Evolutionary conservation across 2,888 invertebrate species (phyloP), one percentile per base, ranked within the genome.

Genomic region (Allophyes oxyacanthae): DNA sequence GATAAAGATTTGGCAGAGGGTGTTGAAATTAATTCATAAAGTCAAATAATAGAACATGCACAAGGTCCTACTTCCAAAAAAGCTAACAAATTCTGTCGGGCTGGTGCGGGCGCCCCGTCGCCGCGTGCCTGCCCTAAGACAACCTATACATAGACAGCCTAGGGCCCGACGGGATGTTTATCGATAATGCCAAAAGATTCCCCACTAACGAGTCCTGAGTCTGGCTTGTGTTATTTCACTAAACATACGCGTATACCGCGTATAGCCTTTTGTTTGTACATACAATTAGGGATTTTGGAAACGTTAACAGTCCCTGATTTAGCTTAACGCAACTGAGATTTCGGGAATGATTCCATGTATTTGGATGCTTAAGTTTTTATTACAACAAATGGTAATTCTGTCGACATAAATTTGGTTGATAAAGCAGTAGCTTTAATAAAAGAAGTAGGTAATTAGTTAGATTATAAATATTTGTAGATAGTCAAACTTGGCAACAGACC

Each of bases 81-180:
- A 82, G 75, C 78, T 75, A 78, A 78, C 81, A 83, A 85, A 83
- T 84, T 76, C 77, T 59, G 74, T 48, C 81, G 79, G 81, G 84
- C 77, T 81, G 79, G 81, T 84, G 77, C 81, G 80, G 86, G 55
- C 81, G 79, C 82, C 80, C 75, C 82, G 81, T 67, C 75, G 86
- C 87, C 83, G 83, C 84, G 84, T 89, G 88, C 92, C 91, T 92
- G 92, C 91, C 92, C 92, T 92, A 88, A 91, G 88, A 84, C 91
- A 92, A 92, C 88, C 79, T 86, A 89, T 79, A 87, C 85, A 88
- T 88, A 89, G 88, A 77, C 84, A 79, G 83, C 87, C 89, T 90
- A 90, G 90, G 88, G 86, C 85, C 77, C 82, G 83, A 46, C 82
- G 80, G 79, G 82, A 80, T 82, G 82, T 81, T 85, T 81, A 76